Percentiles rank a stretch among this genome's conserved stretches.
Evolutionary conservation across 2,113 vertebrate genomes (phyloP).

Genomic region (Passerina amoena): DNA sequence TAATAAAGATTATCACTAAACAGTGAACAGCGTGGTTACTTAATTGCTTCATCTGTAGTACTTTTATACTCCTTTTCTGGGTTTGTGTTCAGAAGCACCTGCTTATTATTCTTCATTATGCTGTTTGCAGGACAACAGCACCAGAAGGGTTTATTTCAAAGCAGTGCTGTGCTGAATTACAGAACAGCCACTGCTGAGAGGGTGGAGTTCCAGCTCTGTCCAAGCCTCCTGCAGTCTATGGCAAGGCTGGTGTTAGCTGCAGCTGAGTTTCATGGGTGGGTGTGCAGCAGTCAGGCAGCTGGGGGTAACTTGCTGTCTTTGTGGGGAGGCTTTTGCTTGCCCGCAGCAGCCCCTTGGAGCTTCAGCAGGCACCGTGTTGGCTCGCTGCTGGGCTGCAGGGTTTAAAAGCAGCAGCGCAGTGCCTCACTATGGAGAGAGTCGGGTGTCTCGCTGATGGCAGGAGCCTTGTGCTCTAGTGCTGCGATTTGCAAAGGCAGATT

Average conservation of each 20-base stretch:
- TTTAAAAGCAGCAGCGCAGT: neutral
- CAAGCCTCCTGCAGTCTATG: rapidly evolving
- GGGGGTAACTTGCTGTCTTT: neutral
- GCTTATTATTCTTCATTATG: neutral
- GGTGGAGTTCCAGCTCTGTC: neutral
- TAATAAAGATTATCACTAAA: conserved; percentile 38
- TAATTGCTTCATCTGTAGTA: neutral
- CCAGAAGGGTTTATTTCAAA: neutral
- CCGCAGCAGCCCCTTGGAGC: rapidly evolving
- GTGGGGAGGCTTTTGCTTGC: neutral
- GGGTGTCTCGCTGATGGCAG: rapidly evolving
- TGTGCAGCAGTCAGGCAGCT: neutral
- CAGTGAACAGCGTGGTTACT: neutral
- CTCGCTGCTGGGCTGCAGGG: neutral
- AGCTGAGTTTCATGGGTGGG: rapidly evolving
- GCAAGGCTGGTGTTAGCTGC: neutral
- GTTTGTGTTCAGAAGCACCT: conserved; percentile 3
- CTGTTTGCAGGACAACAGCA: neutral
- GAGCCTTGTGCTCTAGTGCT: rapidly evolving
- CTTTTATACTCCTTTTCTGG: neutral
- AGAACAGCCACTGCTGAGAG: neutral
- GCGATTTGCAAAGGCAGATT: rapidly evolving
- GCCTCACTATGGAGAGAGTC: neutral
- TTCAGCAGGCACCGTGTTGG: rapidly evolving
- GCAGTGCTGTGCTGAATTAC: neutral